Percentiles rank a stretch among this genome's conserved stretches.
Conservation (phyloP, 2,888 invertebrate species). For the Hypercompe scribonia region DNA sequence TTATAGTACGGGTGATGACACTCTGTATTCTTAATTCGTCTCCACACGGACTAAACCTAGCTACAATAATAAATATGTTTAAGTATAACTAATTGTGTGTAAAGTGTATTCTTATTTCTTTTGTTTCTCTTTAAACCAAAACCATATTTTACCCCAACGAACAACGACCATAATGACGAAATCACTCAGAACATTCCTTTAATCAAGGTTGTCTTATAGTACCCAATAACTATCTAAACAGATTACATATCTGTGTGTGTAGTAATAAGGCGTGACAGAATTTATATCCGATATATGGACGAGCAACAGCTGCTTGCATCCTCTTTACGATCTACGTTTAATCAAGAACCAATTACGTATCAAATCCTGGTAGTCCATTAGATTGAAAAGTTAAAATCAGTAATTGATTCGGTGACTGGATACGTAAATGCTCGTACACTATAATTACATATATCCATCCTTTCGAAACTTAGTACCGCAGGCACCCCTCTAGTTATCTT, state of each 20-base stretch:
- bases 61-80: background rate
- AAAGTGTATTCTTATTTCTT: background rate
- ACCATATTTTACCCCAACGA: background rate
- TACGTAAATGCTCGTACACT: no score
- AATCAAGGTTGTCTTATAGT: conserved; percentile 10
- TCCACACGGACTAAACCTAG: no score
- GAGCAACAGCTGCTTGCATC: conserved; percentile 59
- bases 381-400: background rate
- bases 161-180: background rate
- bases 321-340: conserved; percentile 60
- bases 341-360: conserved; percentile 58
- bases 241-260: conserved; percentile 17
- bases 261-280: conserved; percentile 47
- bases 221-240: conserved; percentile 4
- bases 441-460: no score
- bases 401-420: background rate
- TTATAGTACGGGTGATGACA: no score
- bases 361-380: conserved; percentile 3
- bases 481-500: no score
- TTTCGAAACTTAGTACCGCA: no score
- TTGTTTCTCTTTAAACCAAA: background rate
- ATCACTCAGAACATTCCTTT: background rate
- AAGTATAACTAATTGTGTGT: background rate
- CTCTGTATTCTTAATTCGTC: no score
- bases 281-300: conserved; percentile 59